A percentile compares a stretch with the other conserved stretches of the same genome.
phyloP scores from a whole-genome alignment of 2,888 invertebrate genomes.

The Hipparchia sbordonii region DNA sequence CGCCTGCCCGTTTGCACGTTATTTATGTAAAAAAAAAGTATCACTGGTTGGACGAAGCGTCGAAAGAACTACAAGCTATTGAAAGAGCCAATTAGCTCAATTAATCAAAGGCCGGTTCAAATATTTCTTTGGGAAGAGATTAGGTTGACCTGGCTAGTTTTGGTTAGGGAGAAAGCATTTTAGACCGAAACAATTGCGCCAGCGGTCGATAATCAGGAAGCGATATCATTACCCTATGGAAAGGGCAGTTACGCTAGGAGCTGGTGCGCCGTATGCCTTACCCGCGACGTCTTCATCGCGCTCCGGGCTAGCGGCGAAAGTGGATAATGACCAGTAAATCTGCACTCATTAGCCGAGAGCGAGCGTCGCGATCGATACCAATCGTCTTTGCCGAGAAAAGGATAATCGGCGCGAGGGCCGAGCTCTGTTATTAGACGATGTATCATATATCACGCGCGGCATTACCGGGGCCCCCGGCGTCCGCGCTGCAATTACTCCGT shows the following conservation, averaged over 20 bases:
- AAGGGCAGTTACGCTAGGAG: conserved; percentile 2
- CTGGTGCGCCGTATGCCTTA: conserved; percentile 14
- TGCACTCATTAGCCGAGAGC: conserved; percentile 77
- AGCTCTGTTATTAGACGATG: conserved; percentile 78
- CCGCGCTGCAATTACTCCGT: conserved; percentile 73
- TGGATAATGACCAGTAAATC: conserved; percentile 81
- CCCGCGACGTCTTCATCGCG: conserved; percentile 74
- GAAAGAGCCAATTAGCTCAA: too few relatives aligned
- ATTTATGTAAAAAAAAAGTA: too few relatives aligned
- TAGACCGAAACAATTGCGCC: neutral
- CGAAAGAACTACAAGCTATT: too few relatives aligned
- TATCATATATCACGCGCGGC: conserved; percentile 80
- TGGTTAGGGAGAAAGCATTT: neutral
- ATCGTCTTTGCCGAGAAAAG: conserved; percentile 76
- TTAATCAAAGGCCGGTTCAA: too few relatives aligned
- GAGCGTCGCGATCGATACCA: conserved; percentile 76
- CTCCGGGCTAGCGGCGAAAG: conserved; percentile 72
- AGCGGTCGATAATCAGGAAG: conserved; percentile 9
- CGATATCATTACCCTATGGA: conserved; percentile 16
- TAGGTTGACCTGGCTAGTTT: neutral
- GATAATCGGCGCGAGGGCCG: conserved; percentile 73
- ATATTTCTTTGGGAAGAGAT: too few relatives aligned
- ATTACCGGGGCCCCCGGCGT: conserved; percentile 76
- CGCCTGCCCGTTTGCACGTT: too few relatives aligned
- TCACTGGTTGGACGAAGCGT: too few relatives aligned